These are phyloP conservation scores for Nephrotoma guestfalica DNA, from an alignment of 2,888 invertebrate genomes.

Conservation along the genomic window DNA sequence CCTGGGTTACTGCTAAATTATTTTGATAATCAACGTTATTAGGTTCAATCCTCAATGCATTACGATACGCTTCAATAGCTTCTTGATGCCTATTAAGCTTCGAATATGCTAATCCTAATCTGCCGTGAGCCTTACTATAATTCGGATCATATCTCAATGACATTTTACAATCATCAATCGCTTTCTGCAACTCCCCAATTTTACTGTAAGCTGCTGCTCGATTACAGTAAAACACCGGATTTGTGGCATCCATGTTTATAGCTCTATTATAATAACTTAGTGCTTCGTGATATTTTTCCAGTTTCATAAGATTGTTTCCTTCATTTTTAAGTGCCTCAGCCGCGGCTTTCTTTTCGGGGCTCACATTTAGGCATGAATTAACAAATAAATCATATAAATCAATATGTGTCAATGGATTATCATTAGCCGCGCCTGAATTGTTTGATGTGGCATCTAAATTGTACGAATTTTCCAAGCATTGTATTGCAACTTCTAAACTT, in stretches of 20 bases:
- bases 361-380: slow-evolving; percentile 29
- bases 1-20: slow-evolving; percentile 69
- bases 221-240: slow-evolving; percentile 94
- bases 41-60: slow-evolving; percentile 82
- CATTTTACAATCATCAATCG: slow-evolving; percentile 80
- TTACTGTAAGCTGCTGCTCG: slow-evolving; percentile 92
- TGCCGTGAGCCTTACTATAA: slow-evolving; percentile 91
- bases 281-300: slow-evolving; percentile 65
- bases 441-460: slow-evolving; percentile 37
- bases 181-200: slow-evolving; percentile 64
- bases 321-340: slow-evolving; percentile 79
- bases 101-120: slow-evolving; percentile 78
- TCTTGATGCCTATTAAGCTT: slow-evolving; percentile 68
- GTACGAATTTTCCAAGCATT: slow-evolving; percentile 87
- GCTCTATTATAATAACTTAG: slow-evolving; percentile 68
- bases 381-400: slow-evolving; percentile 35
- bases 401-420: slow-evolving; percentile 21
- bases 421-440: slow-evolving; percentile 8
- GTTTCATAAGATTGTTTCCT: slow-evolving; percentile 82
- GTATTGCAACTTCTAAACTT: slow-evolving; percentile 76
- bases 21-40: slow-evolving; percentile 79
- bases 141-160: slow-evolving; percentile 79
- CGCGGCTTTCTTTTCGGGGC: slow-evolving; percentile 41
- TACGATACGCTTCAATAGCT: slow-evolving; percentile 73
- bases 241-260: slow-evolving; percentile 69